Conservation (phyloP, 1,140 invertebrate genomes). For the Dolichoris vasculosae region DNA sequence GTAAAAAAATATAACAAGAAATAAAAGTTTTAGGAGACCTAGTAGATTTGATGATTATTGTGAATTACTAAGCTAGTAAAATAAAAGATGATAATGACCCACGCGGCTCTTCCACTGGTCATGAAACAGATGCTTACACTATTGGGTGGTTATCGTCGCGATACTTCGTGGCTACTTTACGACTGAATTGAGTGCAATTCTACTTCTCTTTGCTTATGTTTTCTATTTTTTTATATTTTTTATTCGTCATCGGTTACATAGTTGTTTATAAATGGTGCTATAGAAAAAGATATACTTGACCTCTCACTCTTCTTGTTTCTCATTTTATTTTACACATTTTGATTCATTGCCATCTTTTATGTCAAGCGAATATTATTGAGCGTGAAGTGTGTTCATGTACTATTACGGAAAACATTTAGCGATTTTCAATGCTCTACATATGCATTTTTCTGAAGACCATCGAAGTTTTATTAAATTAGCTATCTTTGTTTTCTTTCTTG, state of each 20-base stretch:
- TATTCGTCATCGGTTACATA: not conserved
- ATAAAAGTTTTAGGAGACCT: not conserved
- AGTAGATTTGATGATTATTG: not conserved
- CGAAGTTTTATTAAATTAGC: not conserved
- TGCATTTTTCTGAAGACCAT: not conserved
- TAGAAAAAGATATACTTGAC: not conserved
- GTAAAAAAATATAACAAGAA: not conserved
- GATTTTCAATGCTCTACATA: too few species aligned
- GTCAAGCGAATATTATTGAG: too few species aligned
- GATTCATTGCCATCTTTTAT: not conserved
- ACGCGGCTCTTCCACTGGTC: not conserved
- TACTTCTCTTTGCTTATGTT: not conserved
- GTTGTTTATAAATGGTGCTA: not conserved
- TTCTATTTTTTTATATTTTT: not conserved
- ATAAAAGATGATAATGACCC: conserved; percentile 1
- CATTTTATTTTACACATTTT: not conserved
- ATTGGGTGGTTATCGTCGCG: not conserved
- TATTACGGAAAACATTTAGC: too few species aligned
- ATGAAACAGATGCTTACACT: not conserved
- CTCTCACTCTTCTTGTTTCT: not conserved
- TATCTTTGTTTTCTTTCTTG: not conserved
- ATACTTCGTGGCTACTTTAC: not conserved
- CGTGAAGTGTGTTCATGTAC: too few species aligned
- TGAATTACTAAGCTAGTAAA: not conserved
- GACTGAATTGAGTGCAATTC: not conserved